phyloP scores from a whole-genome alignment of 2,797 vertebrate genomes.

The Lepus oiostolus region DNA sequence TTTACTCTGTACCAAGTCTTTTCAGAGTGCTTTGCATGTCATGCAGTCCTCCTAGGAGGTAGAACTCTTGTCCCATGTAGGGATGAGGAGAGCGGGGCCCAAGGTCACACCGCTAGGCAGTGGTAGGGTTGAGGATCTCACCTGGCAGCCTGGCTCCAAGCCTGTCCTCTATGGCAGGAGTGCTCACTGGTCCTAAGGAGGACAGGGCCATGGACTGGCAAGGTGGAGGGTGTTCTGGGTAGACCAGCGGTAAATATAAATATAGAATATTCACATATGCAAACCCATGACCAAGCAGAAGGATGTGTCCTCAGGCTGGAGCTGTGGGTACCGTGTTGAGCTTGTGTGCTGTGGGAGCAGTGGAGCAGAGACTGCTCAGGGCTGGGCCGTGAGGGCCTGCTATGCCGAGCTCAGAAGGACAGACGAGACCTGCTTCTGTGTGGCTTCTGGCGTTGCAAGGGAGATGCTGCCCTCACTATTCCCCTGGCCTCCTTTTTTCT shows the following conservation, averaged over 20 bases:
- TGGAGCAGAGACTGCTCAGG: neutral
- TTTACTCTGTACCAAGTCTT: too few species aligned
- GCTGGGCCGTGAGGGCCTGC: neutral
- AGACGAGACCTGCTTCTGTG: neutral
- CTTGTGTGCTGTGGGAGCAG: neutral
- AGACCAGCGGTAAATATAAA: neutral
- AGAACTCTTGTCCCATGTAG: neutral
- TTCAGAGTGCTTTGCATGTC: neutral
- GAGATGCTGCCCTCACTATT: neutral
- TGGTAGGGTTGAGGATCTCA: neutral
- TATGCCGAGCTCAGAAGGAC: neutral
- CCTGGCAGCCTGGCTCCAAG: neutral
- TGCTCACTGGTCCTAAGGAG: neutral
- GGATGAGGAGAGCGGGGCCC: neutral
- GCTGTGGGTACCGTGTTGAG: neutral
- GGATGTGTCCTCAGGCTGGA: neutral
- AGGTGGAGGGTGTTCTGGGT: neutral
- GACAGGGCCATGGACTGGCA: neutral
- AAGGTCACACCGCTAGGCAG: neutral
- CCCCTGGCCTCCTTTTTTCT: neutral
- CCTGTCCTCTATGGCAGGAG: neutral
- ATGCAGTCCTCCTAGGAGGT: neutral
- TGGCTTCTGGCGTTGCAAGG: neutral
- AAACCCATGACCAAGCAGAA: neutral
- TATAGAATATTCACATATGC: neutral